phyloP scores from a whole-genome alignment of 2,113 vertebrate species.

The Nibea albiflora region DNA sequence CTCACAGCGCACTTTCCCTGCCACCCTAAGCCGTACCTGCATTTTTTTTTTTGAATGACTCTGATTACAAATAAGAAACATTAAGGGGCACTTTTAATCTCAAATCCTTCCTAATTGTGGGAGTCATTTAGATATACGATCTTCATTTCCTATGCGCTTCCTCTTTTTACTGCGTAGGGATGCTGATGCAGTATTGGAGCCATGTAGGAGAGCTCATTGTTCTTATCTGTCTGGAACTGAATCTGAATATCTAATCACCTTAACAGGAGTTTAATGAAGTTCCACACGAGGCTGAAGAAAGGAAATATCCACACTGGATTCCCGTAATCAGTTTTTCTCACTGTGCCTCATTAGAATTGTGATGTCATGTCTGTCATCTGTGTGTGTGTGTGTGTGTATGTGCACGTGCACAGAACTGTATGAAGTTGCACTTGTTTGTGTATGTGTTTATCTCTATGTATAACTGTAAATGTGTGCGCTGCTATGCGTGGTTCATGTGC shows the following conservation, averaged over 20 bases:
- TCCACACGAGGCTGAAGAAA: constrained; percentile 42
- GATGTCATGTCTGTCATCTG: constrained; percentile 35
- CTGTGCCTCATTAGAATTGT: constrained; percentile 52
- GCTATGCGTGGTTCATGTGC: neutral
- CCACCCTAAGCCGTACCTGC: constrained; percentile 11
- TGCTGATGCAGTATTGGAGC: constrained; percentile 28
- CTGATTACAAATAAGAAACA: constrained; percentile 39
- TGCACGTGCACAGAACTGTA: neutral
- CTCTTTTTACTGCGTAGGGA: neutral
- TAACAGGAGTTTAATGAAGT: constrained; percentile 62
- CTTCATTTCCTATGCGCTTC: neutral
- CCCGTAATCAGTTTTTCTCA: constrained; percentile 48
- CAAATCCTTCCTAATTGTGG: constrained; percentile 33
- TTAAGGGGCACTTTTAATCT: constrained; percentile 29
- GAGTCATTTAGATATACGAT: constrained; percentile 32
- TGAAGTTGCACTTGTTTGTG: neutral
- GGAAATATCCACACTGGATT: constrained; percentile 42
- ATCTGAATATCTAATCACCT: constrained; percentile 56
- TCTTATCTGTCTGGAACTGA: constrained; percentile 41
- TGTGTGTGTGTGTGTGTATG: neutral
- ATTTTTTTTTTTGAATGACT: constrained; percentile 24
- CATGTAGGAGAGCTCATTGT: constrained; percentile 40
- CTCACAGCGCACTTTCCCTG: neutral
- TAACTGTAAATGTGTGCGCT: neutral
- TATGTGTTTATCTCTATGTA: neutral